Evolutionary conservation across 2,888 invertebrate species (phyloP), one percentile per base, ranked within the genome.

Genomic region (Eupsilia transversa): DNA sequence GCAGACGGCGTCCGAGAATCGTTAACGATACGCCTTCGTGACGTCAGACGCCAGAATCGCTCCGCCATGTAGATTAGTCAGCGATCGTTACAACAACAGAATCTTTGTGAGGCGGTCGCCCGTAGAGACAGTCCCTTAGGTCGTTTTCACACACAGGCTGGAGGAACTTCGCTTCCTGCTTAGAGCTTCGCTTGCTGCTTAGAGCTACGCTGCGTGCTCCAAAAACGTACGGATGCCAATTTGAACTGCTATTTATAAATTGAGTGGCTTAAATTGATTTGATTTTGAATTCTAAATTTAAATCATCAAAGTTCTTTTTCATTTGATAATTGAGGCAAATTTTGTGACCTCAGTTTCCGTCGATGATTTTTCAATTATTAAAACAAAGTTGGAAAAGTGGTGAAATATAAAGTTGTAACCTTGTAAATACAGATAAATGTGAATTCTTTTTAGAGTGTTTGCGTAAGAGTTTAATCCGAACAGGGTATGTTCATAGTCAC

Each of bases 11-110:
- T 59, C 17, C 5, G n/a, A n/a, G 41, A 27, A 69, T 75, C 77
- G n/a, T 68, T 68, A 77, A 49, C 59, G 52, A 68, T 52, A 57
- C 52, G 35, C 57, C 78, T 59, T 33, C 7, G 10, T 60, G 71
- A 79, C 76, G 60, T 59, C 38, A 70, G n/a, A 38, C 17, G 6
- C 20, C 17, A 30, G 56, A 61, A 60, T n/a, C n/a, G 43, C 52
- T 60, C 35, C 54, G 20, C 54, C 79, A 71, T 76, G 49, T 54
- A 61, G 30, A 79, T 79, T 76, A 79, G 38, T 77, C 30, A 77
- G 46, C 71, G 17, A 41, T 43, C 23, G 43, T 54, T 54, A n/a
- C 27, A 65, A 68, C n/a, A 49, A 56, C n/a, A 54, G 41, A 54
- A 27, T 46, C 70, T 23, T 70, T 43, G 30, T 30, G n/a, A 46